Conservation (phyloP, 2,797 vertebrate species). For the Channallabes apus region DNA sequence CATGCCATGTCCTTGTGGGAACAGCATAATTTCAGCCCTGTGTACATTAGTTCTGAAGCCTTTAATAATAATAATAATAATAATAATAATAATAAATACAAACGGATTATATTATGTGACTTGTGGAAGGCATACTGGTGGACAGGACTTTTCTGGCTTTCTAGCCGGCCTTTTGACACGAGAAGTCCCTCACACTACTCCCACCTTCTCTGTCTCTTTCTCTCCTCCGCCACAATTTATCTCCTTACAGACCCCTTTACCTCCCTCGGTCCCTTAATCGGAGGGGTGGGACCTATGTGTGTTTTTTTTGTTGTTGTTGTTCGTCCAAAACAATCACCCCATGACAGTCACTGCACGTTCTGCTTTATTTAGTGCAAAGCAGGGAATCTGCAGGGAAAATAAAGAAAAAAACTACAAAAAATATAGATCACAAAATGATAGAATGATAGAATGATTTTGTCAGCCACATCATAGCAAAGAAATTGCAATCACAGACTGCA, state of each 20-base stretch:
- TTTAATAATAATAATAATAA: neutral
- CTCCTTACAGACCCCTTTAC: conserved; percentile 82
- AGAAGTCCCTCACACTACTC: conserved; percentile 32
- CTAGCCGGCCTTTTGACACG: conserved; percentile 50
- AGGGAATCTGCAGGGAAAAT: conserved; percentile 75
- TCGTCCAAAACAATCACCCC: conserved; percentile 99
- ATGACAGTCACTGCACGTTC: conserved; percentile 99
- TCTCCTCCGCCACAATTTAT: conserved; percentile 44
- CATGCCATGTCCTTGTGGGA: neutral
- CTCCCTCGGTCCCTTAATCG: conserved; percentile 91
- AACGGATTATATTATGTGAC: neutral
- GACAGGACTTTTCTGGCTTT: conserved; percentile 37
- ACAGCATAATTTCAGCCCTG: neutral
- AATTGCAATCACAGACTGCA: neutral
- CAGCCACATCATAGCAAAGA: neutral
- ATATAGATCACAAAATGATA: neutral
- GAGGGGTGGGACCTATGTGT: conserved; percentile 96
- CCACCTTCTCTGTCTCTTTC: neutral
- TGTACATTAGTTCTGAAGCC: neutral
- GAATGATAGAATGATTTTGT: neutral
- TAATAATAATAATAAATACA: neutral
- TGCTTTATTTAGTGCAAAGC: conserved; percentile 93
- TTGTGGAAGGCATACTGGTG: conserved; percentile 31
- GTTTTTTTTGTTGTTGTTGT: conserved; percentile 76
- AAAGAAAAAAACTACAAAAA: too few relatives aligned